A percentile compares a stretch with the other conserved stretches of the same genome.
These are phyloP conservation scores for Drosophila sp. DNA, from an alignment of 1,140 invertebrate species.

Conservation along the genomic window DNA sequence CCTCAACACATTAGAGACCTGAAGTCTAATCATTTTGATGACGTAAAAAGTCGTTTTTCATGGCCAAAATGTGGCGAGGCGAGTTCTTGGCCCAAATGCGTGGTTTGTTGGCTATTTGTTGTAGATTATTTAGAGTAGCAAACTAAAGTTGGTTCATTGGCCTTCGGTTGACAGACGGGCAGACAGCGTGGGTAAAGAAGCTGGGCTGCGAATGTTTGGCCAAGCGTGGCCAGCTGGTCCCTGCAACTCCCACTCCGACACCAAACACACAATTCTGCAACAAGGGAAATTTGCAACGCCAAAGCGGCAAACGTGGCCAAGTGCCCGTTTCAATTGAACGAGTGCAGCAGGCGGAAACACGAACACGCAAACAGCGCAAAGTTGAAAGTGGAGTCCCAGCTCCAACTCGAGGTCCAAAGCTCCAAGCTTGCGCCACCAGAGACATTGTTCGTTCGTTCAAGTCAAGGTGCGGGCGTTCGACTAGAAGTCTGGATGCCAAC, in stretches of 20 bases:
- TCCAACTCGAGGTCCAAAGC: background rate
- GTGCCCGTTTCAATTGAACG: conserved; percentile 36
- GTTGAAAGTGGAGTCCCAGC: conserved; percentile 65
- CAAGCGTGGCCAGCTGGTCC: conserved; percentile 67
- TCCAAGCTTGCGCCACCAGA: conserved; percentile 11
- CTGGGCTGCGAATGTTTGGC: conserved; percentile 39
- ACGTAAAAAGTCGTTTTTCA: conserved; percentile 71
- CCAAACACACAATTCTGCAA: conserved; percentile 35
- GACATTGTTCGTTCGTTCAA: conserved; percentile 2
- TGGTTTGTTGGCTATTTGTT: conserved; percentile 40
- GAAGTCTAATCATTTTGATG: conserved; percentile 59
- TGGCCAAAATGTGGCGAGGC: conserved; percentile 56
- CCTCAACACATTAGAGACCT: background rate
- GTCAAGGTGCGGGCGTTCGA: conserved; percentile 27
- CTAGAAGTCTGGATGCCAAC: conserved; percentile 31
- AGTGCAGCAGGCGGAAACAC: conserved; percentile 42
- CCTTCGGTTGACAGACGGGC: conserved; percentile 49
- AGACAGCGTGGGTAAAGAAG: conserved; percentile 67
- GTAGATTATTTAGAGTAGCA: conserved; percentile 47
- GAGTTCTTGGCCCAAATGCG: conserved; percentile 64
- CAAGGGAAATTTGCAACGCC: conserved; percentile 51
- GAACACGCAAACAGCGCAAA: conserved; percentile 43
- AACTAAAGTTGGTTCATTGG: conserved; percentile 57
- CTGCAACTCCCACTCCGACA: conserved; percentile 2
- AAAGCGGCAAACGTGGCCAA: conserved; percentile 42